Conservation (phyloP, 2,888 invertebrate genomes). For the Stenurella melanura region DNA sequence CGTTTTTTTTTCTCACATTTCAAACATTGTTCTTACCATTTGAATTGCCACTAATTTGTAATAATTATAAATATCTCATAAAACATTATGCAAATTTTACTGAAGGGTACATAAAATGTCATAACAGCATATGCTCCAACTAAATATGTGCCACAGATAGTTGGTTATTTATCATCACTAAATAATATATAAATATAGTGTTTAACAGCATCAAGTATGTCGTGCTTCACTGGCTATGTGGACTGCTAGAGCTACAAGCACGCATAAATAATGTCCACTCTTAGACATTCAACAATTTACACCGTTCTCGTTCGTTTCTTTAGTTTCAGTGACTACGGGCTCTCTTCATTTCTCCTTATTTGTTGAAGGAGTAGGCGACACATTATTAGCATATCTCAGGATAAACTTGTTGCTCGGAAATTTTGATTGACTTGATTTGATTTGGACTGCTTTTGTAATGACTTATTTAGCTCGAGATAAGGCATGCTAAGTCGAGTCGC, state of each 20-base stretch:
- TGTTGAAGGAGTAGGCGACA: slow-evolving; percentile 32
- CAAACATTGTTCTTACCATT: not conserved
- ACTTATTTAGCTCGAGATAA: slow-evolving; percentile 21
- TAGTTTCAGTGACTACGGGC: slow-evolving; percentile 30
- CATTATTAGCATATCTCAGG: slow-evolving; percentile 34
- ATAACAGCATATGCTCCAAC: not conserved
- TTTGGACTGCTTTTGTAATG: slow-evolving; percentile 19
- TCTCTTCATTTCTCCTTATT: slow-evolving; percentile 38
- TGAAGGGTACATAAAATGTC: not conserved
- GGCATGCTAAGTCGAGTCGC: not conserved
- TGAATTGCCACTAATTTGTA: not conserved
- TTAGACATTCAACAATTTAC: slow-evolving; percentile 35
- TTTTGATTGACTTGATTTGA: slow-evolving; percentile 30
- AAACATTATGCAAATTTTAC: not conserved
- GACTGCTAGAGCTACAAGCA: slow-evolving; percentile 25
- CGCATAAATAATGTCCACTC: slow-evolving; percentile 36
- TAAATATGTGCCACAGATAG: slow-evolving; percentile 3
- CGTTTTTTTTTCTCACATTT: no score
- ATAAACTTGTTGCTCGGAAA: slow-evolving; percentile 32
- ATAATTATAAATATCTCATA: not conserved
- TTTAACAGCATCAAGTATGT: slow-evolving; percentile 29
- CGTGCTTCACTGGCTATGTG: slow-evolving; percentile 30
- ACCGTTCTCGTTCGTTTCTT: slow-evolving; percentile 32
- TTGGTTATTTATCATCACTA: slow-evolving; percentile 15
- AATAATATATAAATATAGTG: slow-evolving; percentile 35